These are phyloP conservation scores for Hypotaenidia okinawae DNA, from an alignment of 2,797 vertebrate genomes.

Conservation along the genomic window DNA sequence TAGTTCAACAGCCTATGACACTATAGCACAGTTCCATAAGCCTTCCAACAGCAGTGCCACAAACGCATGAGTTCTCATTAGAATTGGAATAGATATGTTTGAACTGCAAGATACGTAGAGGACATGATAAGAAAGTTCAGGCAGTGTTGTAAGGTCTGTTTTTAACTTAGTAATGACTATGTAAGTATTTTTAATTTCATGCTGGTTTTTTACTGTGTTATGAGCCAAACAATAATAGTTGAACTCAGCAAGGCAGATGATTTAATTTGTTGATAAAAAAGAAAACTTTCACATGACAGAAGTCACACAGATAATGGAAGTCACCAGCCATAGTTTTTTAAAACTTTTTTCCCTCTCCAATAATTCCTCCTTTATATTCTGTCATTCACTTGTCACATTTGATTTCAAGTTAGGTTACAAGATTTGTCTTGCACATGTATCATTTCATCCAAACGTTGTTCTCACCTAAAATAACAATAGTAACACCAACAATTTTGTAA, in stretches of 20 bases:
- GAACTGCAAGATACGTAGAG: not conserved
- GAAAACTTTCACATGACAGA: not conserved
- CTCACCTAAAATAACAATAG: not conserved
- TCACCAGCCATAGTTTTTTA: not conserved
- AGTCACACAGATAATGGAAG: not conserved
- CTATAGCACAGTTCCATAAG: not conserved
- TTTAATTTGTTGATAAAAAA: slow-evolving; percentile 30
- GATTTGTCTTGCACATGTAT: not conserved
- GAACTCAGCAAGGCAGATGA: slow-evolving; percentile 1
- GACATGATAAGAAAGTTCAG: slow-evolving; percentile 5
- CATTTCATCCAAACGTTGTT: not conserved
- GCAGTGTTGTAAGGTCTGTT: not conserved
- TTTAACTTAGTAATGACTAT: not conserved
- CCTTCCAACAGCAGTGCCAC: not conserved
- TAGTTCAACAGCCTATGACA: not conserved
- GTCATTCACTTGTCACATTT: not conserved
- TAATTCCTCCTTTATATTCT: not conserved
- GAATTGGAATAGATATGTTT: not conserved
- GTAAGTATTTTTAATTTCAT: slow-evolving; percentile 2
- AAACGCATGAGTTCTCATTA: not conserved
- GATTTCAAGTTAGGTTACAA: not conserved
- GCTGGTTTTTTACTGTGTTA: not conserved
- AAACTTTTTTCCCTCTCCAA: not conserved
- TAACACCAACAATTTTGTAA: not conserved
- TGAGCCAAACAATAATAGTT: not conserved